Conservation (phyloP, 2,797 vertebrate genomes). For the Helicolenus hilgendorfi region DNA sequence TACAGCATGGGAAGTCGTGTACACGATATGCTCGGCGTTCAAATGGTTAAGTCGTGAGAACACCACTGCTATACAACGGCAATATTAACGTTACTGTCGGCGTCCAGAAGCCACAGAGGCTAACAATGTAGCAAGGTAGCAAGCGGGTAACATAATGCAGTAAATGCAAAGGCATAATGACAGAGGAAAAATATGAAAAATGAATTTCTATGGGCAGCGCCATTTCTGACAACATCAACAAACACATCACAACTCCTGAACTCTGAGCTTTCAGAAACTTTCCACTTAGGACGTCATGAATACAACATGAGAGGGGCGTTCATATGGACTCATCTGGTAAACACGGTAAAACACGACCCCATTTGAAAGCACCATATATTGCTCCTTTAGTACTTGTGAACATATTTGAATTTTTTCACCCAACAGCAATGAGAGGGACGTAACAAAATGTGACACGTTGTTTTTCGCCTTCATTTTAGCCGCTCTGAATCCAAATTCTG, state of each 20-base stretch:
- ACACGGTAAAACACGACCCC: background rate
- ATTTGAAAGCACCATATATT: background rate
- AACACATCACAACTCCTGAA: background rate
- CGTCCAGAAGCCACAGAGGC: background rate
- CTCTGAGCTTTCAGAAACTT: background rate
- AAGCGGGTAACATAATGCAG: background rate
- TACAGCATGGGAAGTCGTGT: background rate
- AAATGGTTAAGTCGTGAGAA: background rate
- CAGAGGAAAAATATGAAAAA: background rate
- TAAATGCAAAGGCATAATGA: background rate
- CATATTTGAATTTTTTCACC: background rate
- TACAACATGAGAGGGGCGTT: background rate
- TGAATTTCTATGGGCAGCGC: accelerated
- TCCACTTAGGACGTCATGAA: accelerated
- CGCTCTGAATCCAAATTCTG: background rate
- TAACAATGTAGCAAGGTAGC: too few species aligned
- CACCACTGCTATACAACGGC: background rate
- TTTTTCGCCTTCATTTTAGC: background rate
- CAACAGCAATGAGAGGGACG: background rate
- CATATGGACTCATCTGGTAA: accelerated
- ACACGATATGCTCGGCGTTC: background rate
- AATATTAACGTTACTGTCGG: background rate
- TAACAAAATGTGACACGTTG: background rate
- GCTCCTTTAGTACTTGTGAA: background rate
- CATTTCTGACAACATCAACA: background rate